A percentile compares a stretch with the other conserved stretches of the same genome.
Conservation (phyloP, 1,140 invertebrate species). For the Tetragnatha versicolor region DNA sequence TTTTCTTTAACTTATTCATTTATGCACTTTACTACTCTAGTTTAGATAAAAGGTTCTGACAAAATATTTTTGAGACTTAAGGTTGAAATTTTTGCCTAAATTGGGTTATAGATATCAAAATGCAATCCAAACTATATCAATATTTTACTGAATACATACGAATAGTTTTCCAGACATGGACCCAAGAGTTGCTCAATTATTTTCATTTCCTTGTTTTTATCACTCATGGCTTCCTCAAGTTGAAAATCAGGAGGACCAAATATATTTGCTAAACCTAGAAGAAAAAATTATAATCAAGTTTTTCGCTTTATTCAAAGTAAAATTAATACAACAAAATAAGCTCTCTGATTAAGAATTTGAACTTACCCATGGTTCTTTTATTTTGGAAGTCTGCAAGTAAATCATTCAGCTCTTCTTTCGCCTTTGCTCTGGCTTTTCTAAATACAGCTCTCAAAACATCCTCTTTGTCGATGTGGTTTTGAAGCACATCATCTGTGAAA, state of each 20-base stretch:
- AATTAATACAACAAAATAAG: constrained; percentile 4
- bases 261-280: constrained; percentile 80
- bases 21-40: too few relatives aligned
- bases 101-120: too few relatives aligned
- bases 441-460: constrained; percentile 88
- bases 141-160: constrained; percentile 68
- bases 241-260: constrained; percentile 87
- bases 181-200: constrained; percentile 77
- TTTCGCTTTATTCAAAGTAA: not conserved
- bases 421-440: constrained; percentile 81
- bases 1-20: too few relatives aligned
- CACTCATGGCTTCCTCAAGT: constrained; percentile 79
- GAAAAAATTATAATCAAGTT: constrained; percentile 30
- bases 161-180: constrained; percentile 75
- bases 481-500: constrained; percentile 73
- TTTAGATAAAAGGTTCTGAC: too few relatives aligned
- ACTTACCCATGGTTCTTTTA: constrained; percentile 77
- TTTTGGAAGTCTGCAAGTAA: constrained; percentile 89
- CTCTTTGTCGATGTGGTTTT: constrained; percentile 83
- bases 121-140: not conserved
- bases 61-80: too few relatives aligned
- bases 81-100: too few relatives aligned
- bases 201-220: constrained; percentile 80
- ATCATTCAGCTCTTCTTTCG: constrained; percentile 84
- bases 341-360: constrained; percentile 1